Evolutionary conservation across 2,797 vertebrate species (phyloP).

Genomic region (Siniperca scherzeri): DNA sequence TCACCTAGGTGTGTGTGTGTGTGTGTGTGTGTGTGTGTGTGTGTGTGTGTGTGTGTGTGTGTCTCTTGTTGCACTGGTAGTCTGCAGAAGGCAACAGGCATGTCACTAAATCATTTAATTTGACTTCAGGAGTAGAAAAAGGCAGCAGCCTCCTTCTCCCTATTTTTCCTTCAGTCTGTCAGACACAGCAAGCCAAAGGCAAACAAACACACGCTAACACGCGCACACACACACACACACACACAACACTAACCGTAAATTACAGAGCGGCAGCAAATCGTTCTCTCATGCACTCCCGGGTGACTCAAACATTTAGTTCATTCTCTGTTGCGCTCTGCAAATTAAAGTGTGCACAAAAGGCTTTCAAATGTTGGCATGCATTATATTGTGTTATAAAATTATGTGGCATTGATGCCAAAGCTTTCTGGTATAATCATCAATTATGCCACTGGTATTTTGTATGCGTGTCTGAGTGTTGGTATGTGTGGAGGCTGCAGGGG

Average conservation of each 20-base stretch:
- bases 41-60: not conserved
- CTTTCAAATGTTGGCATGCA: conserved; percentile 57
- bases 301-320: conserved; percentile 75
- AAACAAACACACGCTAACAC: conserved; percentile 41
- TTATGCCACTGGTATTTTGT: conserved; percentile 59
- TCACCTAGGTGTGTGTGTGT: not conserved
- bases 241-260: conserved; percentile 61
- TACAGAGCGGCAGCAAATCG: conserved; percentile 74
- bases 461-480: conserved; percentile 42
- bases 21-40: conserved; percentile 2
- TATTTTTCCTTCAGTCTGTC: conserved; percentile 43
- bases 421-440: conserved; percentile 69
- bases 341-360: conserved; percentile 70
- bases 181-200: conserved; percentile 45
- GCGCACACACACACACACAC: conserved; percentile 11
- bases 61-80: conserved; percentile 29
- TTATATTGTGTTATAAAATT: conserved; percentile 64
- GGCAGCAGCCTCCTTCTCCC: conserved; percentile 31
- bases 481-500: conserved; percentile 35
- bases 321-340: conserved; percentile 61
- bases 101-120: conserved; percentile 65
- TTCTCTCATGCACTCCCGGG: conserved; percentile 58
- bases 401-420: conserved; percentile 65
- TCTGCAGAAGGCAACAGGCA: conserved; percentile 34
- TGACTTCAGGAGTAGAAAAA: conserved; percentile 43